Percentiles rank a stretch among this genome's conserved stretches.
Evolutionary conservation across 2,113 vertebrate species (phyloP).

Genomic region (Solea senegalensis): DNA sequence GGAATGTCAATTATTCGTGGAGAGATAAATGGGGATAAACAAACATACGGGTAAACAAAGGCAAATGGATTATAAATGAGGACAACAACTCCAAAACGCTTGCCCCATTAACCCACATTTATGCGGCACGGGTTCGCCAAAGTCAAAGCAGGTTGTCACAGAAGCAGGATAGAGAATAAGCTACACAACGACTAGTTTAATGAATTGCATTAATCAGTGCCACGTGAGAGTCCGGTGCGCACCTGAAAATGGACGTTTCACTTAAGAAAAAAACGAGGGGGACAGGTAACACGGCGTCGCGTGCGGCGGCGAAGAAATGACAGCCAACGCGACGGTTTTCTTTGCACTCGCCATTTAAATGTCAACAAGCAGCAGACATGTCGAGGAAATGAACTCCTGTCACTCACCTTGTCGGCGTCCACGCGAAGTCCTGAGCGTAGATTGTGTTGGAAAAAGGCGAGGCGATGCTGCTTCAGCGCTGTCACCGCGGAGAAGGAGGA

Average conservation of each 20-base stretch:
- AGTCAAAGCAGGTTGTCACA: not conserved
- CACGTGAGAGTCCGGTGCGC: not conserved
- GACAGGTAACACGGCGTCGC: conserved; percentile 58
- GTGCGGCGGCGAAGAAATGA: not conserved
- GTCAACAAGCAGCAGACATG: not conserved
- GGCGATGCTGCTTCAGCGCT: conserved; percentile 59
- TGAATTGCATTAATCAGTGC: not conserved
- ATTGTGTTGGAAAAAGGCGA: conserved; percentile 55
- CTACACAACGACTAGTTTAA: not conserved
- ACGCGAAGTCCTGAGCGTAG: conserved; percentile 34
- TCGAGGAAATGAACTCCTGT: not conserved
- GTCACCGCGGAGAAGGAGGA: conserved; percentile 69
- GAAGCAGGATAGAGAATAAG: not conserved
- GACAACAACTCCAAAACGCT: not conserved
- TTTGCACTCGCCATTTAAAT: not conserved
- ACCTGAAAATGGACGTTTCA: conserved; percentile 30
- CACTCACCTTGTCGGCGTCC: conserved; percentile 56
- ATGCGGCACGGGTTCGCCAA: conserved; percentile 8
- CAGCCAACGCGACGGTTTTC: not conserved
- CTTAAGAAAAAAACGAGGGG: conserved; percentile 26
- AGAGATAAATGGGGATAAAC: not conserved
- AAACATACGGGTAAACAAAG: not conserved
- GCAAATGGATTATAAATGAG: not conserved
- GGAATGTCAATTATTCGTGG: not conserved
- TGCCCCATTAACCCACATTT: conserved; percentile 29